Evolutionary conservation across 2,888 invertebrate genomes (phyloP), one percentile per base, ranked within the genome.

Genomic region (Agriopis aurantiaria): DNA sequence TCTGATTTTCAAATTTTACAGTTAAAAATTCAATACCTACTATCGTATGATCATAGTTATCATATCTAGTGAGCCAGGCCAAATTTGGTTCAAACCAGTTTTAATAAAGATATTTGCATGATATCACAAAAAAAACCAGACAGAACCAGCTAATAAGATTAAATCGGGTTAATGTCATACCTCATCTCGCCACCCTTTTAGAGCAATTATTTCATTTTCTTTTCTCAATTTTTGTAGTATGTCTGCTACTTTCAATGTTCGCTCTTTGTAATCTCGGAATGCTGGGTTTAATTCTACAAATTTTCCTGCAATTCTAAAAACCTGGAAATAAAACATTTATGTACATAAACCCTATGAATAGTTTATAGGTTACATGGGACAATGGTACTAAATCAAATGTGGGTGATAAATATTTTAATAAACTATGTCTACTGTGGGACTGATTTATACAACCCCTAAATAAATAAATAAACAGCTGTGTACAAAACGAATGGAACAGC

Each of bases 101-200:
- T n/a, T 2, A 56, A 41, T 14, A 5, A 2, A 45, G 11, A 33
- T 33, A 57, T 57, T 45, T 57, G 1, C 7, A 23, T 57, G 57
- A n/a, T 17, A 45, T 41, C 14, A 9, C 8, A 43, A 56, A 14
- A 9, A 14, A 43, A 43, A 45, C 14, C 8, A 57, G 45, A 45
- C n/a, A 57, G 41, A 57, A 57, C 7, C 41, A 57, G 17, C 17
- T 23, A 23, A 23, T 45, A 6, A 52, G 23, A 52, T 17, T 14
- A 57, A 11, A 45, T 45, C 17, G 17, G 45, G 0, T 45, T 17
- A 23, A 11, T 33, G 23, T 52, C 56, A 53, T 89, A 97, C 97
- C 96, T 99, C 99, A 95, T 99, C 97, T 86, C 99, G 95, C 99
- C 99, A 99, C 17, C 99, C 98, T 85, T 97, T 96, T 9, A 98